Percentiles rank a stretch among this genome's conserved stretches.
phyloP scores from a whole-genome alignment of 2,797 vertebrate genomes.

The Sebastes cheni region DNA sequence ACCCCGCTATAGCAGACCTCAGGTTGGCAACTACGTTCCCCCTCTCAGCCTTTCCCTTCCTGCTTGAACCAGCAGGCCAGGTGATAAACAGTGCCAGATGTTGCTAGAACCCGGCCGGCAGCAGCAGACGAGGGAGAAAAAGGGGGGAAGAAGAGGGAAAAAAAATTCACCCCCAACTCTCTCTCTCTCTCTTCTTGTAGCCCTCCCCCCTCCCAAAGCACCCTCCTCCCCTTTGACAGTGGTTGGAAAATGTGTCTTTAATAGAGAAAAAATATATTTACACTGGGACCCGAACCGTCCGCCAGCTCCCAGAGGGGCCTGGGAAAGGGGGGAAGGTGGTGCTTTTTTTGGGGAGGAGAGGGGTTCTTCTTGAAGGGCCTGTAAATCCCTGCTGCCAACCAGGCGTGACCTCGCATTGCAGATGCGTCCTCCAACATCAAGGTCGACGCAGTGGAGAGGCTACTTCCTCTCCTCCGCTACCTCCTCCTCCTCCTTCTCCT shows the following conservation, averaged over 20 bases:
- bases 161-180: neutral
- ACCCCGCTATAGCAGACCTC: constrained; percentile 20
- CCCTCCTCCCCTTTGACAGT: constrained; percentile 46
- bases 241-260: constrained; percentile 81
- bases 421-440: constrained; percentile 35
- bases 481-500: neutral
- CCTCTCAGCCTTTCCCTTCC: constrained; percentile 58
- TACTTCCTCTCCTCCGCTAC: neutral
- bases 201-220: constrained; percentile 25
- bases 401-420: constrained; percentile 47
- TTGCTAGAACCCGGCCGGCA: constrained; percentile 51
- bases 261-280: constrained; percentile 74
- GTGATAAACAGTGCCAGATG: constrained; percentile 83
- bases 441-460: neutral
- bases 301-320: constrained; percentile 45
- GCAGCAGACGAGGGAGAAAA: constrained; percentile 21
- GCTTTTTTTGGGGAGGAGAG: neutral
- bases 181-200: constrained; percentile 7
- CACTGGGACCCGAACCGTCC: constrained; percentile 59
- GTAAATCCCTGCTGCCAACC: constrained; percentile 49
- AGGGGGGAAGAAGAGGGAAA: constrained; percentile 1
- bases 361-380: constrained; percentile 39
- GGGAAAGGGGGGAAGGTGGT: neutral
- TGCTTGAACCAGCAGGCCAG: constrained; percentile 60
- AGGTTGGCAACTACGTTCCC: constrained; percentile 57